Percentiles rank a stretch among this genome's conserved stretches.
Conservation (phyloP, 2,888 invertebrate species). For the Lithophane socia region DNA sequence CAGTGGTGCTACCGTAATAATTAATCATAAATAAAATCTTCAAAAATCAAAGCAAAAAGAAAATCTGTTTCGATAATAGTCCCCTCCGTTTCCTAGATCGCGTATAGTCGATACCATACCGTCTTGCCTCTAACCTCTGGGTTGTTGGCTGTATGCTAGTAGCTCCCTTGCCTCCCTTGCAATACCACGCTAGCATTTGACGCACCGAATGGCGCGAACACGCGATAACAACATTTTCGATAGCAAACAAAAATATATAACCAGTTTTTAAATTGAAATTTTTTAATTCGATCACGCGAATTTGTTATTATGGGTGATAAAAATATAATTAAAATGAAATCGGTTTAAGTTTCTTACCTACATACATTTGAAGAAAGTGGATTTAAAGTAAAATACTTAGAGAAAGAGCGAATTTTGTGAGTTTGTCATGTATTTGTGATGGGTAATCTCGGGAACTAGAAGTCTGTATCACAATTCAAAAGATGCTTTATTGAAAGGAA, state of each 20-base stretch:
- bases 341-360: not conserved
- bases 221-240: constrained; percentile 60
- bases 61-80: constrained; percentile 18
- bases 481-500: too few relatives aligned
- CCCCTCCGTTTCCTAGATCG: constrained; percentile 64
- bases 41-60: not conserved
- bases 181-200: constrained; percentile 47
- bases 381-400: not conserved
- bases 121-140: constrained; percentile 30
- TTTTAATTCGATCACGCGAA: constrained; percentile 31
- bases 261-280: constrained; percentile 2
- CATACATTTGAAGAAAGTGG: not conserved
- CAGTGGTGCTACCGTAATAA: too few relatives aligned
- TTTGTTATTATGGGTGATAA: constrained; percentile 19
- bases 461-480: too few relatives aligned
- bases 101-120: constrained; percentile 67
- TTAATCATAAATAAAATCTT: too few relatives aligned
- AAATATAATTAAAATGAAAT: not conserved
- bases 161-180: constrained; percentile 54
- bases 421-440: too few relatives aligned
- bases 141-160: constrained; percentile 49
- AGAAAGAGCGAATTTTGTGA: too few relatives aligned
- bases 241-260: constrained; percentile 13
- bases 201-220: constrained; percentile 51
- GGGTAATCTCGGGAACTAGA: too few relatives aligned